Evolutionary conservation across 2,113 vertebrate genomes (phyloP).

Genomic region (Lagenorhynchus albirostris): DNA sequence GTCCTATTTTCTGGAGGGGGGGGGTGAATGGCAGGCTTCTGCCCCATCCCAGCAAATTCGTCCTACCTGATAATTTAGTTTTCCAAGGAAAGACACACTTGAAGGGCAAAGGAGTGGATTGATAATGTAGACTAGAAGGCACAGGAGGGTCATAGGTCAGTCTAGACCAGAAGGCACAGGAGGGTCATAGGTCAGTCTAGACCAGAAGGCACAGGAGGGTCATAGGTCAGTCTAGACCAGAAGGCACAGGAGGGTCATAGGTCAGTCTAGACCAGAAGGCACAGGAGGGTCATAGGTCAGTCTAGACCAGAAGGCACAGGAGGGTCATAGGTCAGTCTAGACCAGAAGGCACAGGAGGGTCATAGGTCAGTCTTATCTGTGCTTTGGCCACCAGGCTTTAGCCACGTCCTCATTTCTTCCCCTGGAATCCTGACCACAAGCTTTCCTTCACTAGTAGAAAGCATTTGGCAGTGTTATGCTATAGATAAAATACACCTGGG

Average conservation of each 20-base stretch:
- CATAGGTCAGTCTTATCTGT: not conserved
- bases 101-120: not conserved
- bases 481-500: not conserved
- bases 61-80: not conserved
- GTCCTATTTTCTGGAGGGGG: accelerated
- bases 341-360: too few species aligned
- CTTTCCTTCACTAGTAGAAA: not conserved
- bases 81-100: not conserved
- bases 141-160: accelerated
- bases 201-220: too few species aligned
- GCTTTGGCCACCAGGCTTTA: accelerated
- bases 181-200: accelerated
- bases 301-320: too few species aligned
- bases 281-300: accelerated
- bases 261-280: too few species aligned
- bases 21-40: not conserved
- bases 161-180: too few species aligned
- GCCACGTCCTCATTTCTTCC: not conserved
- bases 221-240: not conserved
- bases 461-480: not conserved
- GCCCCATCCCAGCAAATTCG: accelerated
- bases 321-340: accelerated
- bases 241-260: accelerated
- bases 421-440: not conserved
- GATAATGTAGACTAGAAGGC: not conserved